Conservation (phyloP, 2,888 invertebrate genomes). For the Ectemnius cavifrons region DNA sequence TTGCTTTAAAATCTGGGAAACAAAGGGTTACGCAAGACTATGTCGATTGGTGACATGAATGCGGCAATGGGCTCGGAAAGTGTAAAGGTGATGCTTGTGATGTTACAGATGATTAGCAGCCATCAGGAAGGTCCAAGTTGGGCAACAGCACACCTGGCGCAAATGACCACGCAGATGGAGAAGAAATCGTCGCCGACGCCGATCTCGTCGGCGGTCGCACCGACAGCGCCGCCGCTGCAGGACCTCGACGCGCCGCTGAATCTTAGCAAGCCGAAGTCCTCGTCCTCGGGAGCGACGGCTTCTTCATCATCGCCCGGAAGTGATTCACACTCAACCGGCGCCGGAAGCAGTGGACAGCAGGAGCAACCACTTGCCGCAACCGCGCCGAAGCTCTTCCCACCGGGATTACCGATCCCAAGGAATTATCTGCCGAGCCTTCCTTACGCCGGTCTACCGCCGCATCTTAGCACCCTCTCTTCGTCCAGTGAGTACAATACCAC, state of each 20-base stretch:
- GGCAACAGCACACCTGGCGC: constrained; percentile 87
- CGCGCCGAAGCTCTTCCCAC: constrained; percentile 81
- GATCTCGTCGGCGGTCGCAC: constrained; percentile 72
- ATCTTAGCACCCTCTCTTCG: constrained; percentile 79
- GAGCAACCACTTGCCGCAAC: constrained; percentile 81
- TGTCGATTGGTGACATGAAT: not conserved
- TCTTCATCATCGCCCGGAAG: constrained; percentile 78
- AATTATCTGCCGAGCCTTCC: constrained; percentile 80
- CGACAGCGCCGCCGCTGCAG: constrained; percentile 75
- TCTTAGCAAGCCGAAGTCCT: constrained; percentile 89
- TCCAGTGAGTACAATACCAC: constrained; percentile 68
- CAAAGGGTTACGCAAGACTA: not conserved
- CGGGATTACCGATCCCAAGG: constrained; percentile 81
- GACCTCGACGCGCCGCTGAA: constrained; percentile 93
- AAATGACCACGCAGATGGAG: constrained; percentile 81
- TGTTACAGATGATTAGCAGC: constrained; percentile 79
- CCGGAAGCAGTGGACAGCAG: constrained; percentile 76
- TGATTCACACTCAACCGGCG: constrained; percentile 78
- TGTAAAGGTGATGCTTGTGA: no score
- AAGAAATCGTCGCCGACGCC: constrained; percentile 76
- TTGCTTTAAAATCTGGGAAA: not conserved
- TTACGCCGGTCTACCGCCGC: constrained; percentile 82
- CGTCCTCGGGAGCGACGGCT: constrained; percentile 77
- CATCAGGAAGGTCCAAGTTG: constrained; percentile 81
- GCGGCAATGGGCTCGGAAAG: no score